phyloP scores from a whole-genome alignment of 2,797 vertebrate species.

The Melanotaenia nigrans region DNA sequence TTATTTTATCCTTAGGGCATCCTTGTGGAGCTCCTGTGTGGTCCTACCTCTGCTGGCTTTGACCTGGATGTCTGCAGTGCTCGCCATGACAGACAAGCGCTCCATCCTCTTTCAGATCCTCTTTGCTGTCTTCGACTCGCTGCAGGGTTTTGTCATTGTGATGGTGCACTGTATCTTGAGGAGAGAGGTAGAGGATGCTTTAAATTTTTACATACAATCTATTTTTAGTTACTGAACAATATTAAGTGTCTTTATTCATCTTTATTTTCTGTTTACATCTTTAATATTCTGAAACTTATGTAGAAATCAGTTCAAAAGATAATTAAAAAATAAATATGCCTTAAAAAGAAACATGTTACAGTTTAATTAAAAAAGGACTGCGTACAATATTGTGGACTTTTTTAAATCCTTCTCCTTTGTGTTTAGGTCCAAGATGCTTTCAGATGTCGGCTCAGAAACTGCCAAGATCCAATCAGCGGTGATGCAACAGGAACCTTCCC shows the following conservation, averaged over 20 bases:
- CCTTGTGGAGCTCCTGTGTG: conserved; percentile 98
- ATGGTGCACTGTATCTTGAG: conserved; percentile 99
- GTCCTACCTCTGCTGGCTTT: conserved; percentile 96
- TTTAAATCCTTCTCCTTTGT: background rate
- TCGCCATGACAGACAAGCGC: conserved; percentile 99
- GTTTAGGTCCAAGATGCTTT: conserved; percentile 97
- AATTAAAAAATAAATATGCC: too few species aligned
- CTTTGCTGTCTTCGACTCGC: conserved; percentile 98
- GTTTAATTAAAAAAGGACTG: background rate
- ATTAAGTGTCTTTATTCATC: background rate
- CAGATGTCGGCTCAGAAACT: conserved; percentile 97
- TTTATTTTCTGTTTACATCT: background rate
- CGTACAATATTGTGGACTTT: too few species aligned
- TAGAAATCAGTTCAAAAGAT: background rate
- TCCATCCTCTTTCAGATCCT: conserved; percentile 99
- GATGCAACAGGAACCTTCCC: conserved; percentile 98
- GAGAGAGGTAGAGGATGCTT: conserved; percentile 88
- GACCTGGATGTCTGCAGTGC: conserved; percentile 99
- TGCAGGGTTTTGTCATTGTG: conserved; percentile 99
- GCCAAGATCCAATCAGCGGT: conserved; percentile 96
- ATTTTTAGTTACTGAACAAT: background rate
- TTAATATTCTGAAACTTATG: background rate
- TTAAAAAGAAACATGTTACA: background rate
- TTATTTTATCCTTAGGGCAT: conserved; percentile 85
- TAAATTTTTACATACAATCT: background rate